Evolutionary conservation across 2,113 vertebrate species (phyloP).

Genomic region (Hiodon tergisus): DNA sequence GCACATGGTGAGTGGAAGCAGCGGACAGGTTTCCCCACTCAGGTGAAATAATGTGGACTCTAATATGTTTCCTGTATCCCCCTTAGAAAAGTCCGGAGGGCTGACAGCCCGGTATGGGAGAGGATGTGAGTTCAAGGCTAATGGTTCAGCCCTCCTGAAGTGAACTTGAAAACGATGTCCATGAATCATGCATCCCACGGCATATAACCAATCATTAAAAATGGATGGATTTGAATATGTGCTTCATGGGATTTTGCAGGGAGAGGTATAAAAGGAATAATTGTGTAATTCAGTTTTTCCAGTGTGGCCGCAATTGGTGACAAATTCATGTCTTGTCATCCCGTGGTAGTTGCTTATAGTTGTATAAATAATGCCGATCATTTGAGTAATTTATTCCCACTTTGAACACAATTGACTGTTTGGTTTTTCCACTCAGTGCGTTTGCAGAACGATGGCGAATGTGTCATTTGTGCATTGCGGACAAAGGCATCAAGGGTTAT

Average conservation of each 20-base stretch:
- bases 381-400: conserved; percentile 31
- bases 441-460: conserved; percentile 2
- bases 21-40: not conserved
- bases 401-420: conserved; percentile 33
- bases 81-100: not conserved
- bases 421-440: conserved; percentile 5
- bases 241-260: conserved; percentile 23
- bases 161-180: conserved; percentile 30
- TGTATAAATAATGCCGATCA: conserved; percentile 33
- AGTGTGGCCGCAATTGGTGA: conserved; percentile 24
- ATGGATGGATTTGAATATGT: conserved; percentile 36
- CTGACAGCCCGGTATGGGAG: not conserved
- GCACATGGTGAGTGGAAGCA: not conserved
- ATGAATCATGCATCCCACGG: conserved; percentile 42
- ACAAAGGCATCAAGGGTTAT: not conserved
- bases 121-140: conserved; percentile 18
- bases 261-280: conserved; percentile 15
- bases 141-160: conserved; percentile 33
- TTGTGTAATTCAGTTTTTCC: conserved; percentile 14
- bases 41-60: not conserved
- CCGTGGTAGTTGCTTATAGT: conserved; percentile 27
- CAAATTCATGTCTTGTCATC: conserved; percentile 38
- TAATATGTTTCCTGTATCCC: not conserved
- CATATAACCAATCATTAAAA: conserved; percentile 36
- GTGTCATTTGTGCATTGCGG: conserved; percentile 10